Base-by-base conservation (phyloP, 2,888 invertebrate genomes). In the Heterodera filipjevi region DNA sequence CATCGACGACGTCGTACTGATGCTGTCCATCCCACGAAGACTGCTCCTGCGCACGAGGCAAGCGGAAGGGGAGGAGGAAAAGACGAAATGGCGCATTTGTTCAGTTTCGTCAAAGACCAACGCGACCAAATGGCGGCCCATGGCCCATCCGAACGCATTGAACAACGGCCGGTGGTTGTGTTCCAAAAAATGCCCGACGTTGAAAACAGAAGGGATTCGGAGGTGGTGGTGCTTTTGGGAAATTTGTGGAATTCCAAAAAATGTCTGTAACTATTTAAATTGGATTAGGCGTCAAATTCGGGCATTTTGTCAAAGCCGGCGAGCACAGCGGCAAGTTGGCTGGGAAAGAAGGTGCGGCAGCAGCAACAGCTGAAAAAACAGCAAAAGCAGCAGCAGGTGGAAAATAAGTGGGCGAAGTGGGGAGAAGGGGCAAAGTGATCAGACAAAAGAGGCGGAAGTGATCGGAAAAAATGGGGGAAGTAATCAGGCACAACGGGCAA, bases 21-120 rank as follows among this genome's bases (percentile, higher is more conserved):
- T 98, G 88, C 97, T 99, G 95, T 96, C 96, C 89, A 99, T 99
- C 91, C 98, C 99, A 10, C 93, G 96, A 89, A 93, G 98, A 86
- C 92, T 99, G 89, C 93, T 98, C 83, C 92, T 99, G 83, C 95
- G 95, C 86, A 96, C 96, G 83, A 72, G 66, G 49, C 68, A 14
- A 64, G 30, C 53, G 53, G 19, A 32, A n/a, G 10, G 19, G 66
- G 33, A 32, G 66, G 5, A 53, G 30, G 5, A 12, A 32, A 27
- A 30, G 68, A 19, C n/a, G 33, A 33, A 68, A 68, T 16, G 68
- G 10, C 68, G 12, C 19, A 49, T 49, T 49, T 39, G 39, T 82
- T 53, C 73, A 84, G 84, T 44, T 84, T 79, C 76, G 71, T 83
- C 46, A 84, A 82, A 68, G 83, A 82, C 33, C 81, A 80, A 10